A percentile compares a stretch with the other conserved stretches of the same genome.
These are phyloP conservation scores for Nowickia ferox DNA, from an alignment of 2,888 invertebrate genomes.

Conservation along the genomic window DNA sequence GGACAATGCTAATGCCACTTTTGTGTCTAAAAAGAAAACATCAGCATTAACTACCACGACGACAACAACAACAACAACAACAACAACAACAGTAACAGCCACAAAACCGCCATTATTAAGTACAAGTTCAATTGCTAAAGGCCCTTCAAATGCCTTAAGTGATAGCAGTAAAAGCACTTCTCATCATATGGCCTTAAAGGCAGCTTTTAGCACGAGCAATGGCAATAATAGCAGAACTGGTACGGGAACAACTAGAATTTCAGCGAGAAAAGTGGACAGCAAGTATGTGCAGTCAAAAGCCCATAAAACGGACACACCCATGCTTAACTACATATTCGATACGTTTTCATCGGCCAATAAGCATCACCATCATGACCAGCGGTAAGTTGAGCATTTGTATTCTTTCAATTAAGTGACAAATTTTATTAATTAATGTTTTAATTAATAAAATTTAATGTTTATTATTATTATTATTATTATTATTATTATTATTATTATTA, in stretches of 20 bases:
- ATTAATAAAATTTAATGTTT: too few relatives aligned
- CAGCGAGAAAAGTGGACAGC: constrained; percentile 78
- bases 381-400: constrained; percentile 83
- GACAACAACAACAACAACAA: constrained; percentile 19
- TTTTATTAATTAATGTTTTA: too few relatives aligned
- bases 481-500: too few relatives aligned
- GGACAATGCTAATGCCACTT: constrained; percentile 65
- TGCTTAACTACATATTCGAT: constrained; percentile 90
- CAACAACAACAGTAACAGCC: constrained; percentile 37
- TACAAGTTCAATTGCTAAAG: constrained; percentile 60
- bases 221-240: constrained; percentile 48
- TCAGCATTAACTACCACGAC: constrained; percentile 40
- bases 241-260: constrained; percentile 72
- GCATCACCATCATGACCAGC: constrained; percentile 87
- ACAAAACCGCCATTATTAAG: constrained; percentile 52
- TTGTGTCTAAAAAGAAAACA: constrained; percentile 46
- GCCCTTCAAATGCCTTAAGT: constrained; percentile 35
- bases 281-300: constrained; percentile 83
- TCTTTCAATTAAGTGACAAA: not conserved
- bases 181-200: not conserved
- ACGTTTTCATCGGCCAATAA: constrained; percentile 88
- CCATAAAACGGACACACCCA: constrained; percentile 87
- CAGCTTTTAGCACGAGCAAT: constrained; percentile 40
- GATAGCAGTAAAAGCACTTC: constrained; percentile 47
- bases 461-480: not conserved